phyloP scores from a whole-genome alignment of 2,797 vertebrate species.

The Varecia variegata region DNA sequence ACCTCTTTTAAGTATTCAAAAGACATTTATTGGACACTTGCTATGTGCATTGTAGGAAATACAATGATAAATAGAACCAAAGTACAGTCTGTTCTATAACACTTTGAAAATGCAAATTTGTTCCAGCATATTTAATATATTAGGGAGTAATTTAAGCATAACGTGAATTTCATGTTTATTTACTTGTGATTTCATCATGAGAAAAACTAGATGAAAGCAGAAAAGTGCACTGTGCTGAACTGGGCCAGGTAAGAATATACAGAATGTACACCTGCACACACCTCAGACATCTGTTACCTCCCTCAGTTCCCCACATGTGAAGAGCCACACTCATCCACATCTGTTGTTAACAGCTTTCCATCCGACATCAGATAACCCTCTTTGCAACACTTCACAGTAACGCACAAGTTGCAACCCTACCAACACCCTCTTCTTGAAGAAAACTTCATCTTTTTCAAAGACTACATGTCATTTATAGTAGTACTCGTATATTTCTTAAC shows the following conservation, averaged over 20 bases:
- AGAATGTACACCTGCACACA: background rate
- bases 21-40: background rate
- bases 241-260: background rate
- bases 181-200: background rate
- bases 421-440: background rate
- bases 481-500: background rate
- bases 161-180: background rate
- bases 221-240: background rate
- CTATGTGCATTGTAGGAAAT: background rate
- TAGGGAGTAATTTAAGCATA: background rate
- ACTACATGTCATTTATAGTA: background rate
- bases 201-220: background rate
- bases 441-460: background rate
- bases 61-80: background rate
- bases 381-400: background rate
- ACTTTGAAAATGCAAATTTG: background rate
- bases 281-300: background rate
- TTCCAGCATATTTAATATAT: background rate
- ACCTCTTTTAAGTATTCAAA: background rate
- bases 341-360: background rate
- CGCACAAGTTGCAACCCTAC: background rate
- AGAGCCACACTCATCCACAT: background rate
- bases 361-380: background rate
- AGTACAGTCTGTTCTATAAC: background rate
- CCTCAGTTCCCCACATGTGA: background rate